Conservation (phyloP, 2,113 vertebrate genomes). For the Hyperoodon ampullatus region DNA sequence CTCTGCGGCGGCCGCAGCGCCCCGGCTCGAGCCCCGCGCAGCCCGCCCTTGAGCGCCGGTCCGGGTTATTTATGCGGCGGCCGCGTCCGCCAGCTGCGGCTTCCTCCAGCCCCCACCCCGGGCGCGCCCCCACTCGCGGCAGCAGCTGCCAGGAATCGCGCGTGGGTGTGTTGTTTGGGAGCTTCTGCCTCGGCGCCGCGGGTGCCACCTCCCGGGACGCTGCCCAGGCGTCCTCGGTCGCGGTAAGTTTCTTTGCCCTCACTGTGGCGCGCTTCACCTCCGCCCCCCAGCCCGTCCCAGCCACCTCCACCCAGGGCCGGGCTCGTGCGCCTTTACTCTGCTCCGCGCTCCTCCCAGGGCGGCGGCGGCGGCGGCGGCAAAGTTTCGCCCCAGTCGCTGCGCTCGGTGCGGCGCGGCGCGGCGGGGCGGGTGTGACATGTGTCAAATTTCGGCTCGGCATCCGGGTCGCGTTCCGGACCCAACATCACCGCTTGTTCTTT, state of each 20-base stretch:
- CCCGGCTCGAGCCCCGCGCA: slow-evolving; percentile 47
- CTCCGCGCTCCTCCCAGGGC: background rate
- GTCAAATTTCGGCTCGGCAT: slow-evolving; percentile 74
- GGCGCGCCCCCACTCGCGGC: slow-evolving; percentile 27
- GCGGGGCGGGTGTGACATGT: slow-evolving; percentile 75
- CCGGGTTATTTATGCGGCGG: slow-evolving; percentile 57
- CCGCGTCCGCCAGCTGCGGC: slow-evolving; percentile 9
- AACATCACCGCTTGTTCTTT: slow-evolving; percentile 45
- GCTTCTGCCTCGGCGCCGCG: slow-evolving; percentile 40
- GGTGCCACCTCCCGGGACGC: slow-evolving; percentile 75
- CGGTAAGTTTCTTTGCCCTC: slow-evolving; percentile 79
- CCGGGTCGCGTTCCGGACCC: background rate
- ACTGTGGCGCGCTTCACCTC: slow-evolving; percentile 25
- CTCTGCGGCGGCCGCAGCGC: slow-evolving; percentile 69
- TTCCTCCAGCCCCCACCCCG: background rate
- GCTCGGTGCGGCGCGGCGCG: background rate
- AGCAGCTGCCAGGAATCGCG: slow-evolving; percentile 52
- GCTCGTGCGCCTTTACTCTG: slow-evolving; percentile 38
- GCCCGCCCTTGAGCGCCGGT: slow-evolving; percentile 66
- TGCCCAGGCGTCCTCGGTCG: slow-evolving; percentile 54
- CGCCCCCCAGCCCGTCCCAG: background rate
- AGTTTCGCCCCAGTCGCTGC: slow-evolving; percentile 62
- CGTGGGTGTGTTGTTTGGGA: slow-evolving; percentile 58
- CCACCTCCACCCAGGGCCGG: slow-evolving; percentile 8
- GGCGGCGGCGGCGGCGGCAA: slow-evolving; percentile 39